Conservation (phyloP, 2,113 vertebrate species). For the Onychostruthus taczanowskii region DNA sequence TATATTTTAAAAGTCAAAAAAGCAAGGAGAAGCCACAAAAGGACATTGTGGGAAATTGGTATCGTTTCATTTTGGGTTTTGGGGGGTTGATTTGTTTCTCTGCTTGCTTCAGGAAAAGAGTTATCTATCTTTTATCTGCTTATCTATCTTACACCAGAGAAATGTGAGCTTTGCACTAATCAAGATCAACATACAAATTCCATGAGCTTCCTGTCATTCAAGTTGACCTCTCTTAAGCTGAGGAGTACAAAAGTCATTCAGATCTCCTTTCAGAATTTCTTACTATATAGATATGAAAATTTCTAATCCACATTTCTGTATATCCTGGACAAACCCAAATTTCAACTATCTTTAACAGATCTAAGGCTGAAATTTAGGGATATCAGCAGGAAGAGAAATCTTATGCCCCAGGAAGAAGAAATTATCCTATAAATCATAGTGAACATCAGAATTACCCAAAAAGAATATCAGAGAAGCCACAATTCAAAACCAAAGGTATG, state of each 20-base stretch:
- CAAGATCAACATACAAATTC: background rate
- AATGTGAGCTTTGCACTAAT: background rate
- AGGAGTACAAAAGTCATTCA: background rate
- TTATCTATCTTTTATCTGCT: background rate
- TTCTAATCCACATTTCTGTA: background rate
- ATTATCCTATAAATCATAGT: background rate
- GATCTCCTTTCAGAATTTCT: background rate
- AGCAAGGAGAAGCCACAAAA: background rate
- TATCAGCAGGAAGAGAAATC: background rate
- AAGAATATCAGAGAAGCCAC: background rate
- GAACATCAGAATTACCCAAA: background rate
- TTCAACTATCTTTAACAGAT: background rate
- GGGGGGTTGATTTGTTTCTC: background rate
- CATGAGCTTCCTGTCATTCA: background rate
- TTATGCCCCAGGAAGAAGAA: background rate
- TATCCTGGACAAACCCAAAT: background rate
- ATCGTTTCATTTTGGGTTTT: background rate
- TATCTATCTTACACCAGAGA: background rate
- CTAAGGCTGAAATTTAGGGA: conserved; percentile 1
- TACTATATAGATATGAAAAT: background rate
- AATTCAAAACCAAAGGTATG: background rate
- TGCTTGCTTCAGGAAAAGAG: background rate
- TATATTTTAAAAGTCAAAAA: background rate
- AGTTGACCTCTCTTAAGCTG: background rate
- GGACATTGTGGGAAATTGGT: background rate